These are phyloP conservation scores for Sitta europaea DNA, from an alignment of 2,113 vertebrate species.

Conservation along the genomic window DNA sequence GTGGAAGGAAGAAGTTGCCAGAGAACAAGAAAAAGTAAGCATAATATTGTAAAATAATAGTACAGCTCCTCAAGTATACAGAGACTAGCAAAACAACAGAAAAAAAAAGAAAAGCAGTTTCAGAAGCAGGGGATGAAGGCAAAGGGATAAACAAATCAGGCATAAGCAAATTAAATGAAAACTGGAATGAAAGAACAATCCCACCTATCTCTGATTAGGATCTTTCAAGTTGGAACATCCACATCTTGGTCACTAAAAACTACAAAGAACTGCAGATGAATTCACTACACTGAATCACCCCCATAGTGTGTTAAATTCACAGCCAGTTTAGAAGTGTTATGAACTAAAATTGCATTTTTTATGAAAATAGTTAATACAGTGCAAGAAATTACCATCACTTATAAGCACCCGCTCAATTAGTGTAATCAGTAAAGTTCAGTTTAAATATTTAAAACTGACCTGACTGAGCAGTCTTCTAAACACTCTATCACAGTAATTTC, in stretches of 20 bases:
- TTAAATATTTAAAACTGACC: neutral
- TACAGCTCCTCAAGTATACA: neutral
- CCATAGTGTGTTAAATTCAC: neutral
- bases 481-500: neutral
- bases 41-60: neutral
- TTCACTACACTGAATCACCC: rapidly evolving
- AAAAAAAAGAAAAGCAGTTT: neutral
- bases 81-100: neutral
- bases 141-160: neutral
- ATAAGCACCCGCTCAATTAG: neutral
- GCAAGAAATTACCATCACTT: neutral
- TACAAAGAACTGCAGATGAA: neutral
- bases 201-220: neutral
- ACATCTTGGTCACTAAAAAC: neutral
- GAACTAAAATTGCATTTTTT: neutral
- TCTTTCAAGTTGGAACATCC: neutral
- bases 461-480: neutral
- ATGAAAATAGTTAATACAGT: neutral
- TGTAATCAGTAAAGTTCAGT: neutral
- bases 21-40: neutral
- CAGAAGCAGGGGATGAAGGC: neutral
- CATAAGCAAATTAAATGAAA: neutral
- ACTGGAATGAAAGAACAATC: neutral
- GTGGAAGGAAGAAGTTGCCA: neutral
- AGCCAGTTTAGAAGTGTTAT: neutral